Evolutionary conservation across 2,113 vertebrate species (phyloP).

Genomic region (Lonchura striata): DNA sequence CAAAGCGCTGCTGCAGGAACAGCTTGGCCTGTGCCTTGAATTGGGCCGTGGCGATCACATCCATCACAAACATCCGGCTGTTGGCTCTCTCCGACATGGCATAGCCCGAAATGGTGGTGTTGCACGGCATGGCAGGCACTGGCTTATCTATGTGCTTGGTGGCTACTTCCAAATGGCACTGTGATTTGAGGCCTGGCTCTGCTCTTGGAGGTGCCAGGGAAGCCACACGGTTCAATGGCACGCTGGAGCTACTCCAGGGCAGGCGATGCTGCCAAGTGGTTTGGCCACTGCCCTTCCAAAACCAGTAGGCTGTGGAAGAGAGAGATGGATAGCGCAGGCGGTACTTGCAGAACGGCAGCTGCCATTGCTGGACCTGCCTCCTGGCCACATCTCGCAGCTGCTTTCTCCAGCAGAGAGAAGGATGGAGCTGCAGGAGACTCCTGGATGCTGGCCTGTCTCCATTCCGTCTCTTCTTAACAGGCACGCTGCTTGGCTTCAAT

Average conservation of each 20-base stretch:
- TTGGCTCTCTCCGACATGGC: slow-evolving; percentile 45
- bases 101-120: slow-evolving; percentile 24
- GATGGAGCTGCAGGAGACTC: slow-evolving; percentile 16
- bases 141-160: not conserved
- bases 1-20: slow-evolving; percentile 91
- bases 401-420: slow-evolving; percentile 80
- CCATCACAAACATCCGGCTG: slow-evolving; percentile 82
- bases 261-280: not conserved
- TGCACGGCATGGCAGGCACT: not conserved
- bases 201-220: not conserved
- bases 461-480: not conserved
- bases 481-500: slow-evolving; percentile 24
- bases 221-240: not conserved
- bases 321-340: slow-evolving; percentile 85
- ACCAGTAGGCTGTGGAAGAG: slow-evolving; percentile 86
- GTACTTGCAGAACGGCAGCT: slow-evolving; percentile 84
- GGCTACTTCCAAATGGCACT: not conserved
- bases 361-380: slow-evolving; percentile 77
- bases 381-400: slow-evolving; percentile 80
- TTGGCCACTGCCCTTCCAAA: slow-evolving; percentile 77
- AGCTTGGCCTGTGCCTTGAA: slow-evolving; percentile 97
- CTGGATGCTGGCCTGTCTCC: not conserved
- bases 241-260: not conserved
- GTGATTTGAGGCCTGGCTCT: not conserved
- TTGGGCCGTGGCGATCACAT: slow-evolving; percentile 86